Conservation (phyloP, 2,888 invertebrate genomes). For the Andrena haemorrhoa region DNA sequence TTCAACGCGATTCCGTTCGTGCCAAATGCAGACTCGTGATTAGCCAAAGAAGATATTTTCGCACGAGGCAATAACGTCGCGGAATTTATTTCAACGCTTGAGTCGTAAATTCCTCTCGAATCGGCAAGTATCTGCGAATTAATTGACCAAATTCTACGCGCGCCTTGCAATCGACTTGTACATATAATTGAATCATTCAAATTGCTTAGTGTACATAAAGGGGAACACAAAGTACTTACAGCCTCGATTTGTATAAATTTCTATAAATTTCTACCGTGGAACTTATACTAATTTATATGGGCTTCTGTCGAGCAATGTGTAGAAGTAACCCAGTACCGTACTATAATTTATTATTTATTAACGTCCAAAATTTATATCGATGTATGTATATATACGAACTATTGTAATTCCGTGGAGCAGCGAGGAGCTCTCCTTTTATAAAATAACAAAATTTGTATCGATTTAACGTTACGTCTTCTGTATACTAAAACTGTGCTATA, state of each 20-base stretch:
- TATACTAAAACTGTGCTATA: constrained; percentile 54
- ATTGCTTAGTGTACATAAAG: constrained; percentile 49
- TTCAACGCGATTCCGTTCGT: constrained; percentile 64
- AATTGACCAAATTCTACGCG: constrained; percentile 8
- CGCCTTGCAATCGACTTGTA: constrained; percentile 27
- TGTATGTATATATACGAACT: constrained; percentile 39
- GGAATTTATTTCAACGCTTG: background rate
- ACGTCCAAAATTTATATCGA: constrained; percentile 18
- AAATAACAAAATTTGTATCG: constrained; percentile 44
- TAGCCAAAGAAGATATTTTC: constrained; percentile 74
- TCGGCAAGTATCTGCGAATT: background rate
- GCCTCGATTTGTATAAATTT: constrained; percentile 4
- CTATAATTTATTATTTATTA: constrained; percentile 59
- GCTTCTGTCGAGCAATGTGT: background rate
- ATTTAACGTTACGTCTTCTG: constrained; percentile 33
- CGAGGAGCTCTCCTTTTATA: constrained; percentile 29
- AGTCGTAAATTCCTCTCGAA: background rate
- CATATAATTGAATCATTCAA: constrained; percentile 32
- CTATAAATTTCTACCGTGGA: constrained; percentile 2
- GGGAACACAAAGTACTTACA: constrained; percentile 7
- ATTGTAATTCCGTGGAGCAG: constrained; percentile 15
- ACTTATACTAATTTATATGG: background rate
- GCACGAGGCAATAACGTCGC: background rate
- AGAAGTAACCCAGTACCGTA: background rate
- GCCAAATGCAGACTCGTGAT: constrained; percentile 74